Percentiles rank a stretch among this genome's conserved stretches.
These are phyloP conservation scores for Brotula barbata DNA, from an alignment of 2,797 vertebrate genomes.

Conservation along the genomic window DNA sequence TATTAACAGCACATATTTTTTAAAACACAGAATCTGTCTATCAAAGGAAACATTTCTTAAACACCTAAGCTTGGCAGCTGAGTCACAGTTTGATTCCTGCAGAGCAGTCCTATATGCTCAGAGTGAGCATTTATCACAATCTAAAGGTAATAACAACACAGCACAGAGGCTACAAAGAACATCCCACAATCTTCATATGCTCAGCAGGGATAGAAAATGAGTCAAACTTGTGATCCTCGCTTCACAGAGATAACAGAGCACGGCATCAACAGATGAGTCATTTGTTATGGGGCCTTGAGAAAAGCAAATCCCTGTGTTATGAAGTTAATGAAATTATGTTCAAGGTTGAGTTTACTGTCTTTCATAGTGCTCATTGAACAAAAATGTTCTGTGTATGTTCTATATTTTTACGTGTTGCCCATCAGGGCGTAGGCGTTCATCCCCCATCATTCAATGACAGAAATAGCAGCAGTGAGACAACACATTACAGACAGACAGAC, in stretches of 20 bases:
- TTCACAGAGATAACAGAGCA: constrained; percentile 16
- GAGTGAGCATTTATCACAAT: not conserved
- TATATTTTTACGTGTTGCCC: too few relatives aligned
- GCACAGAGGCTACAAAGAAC: constrained; percentile 7
- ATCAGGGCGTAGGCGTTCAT: too few relatives aligned
- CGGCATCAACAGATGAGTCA: constrained; percentile 49
- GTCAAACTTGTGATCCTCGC: constrained; percentile 19
- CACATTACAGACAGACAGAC: too few relatives aligned
- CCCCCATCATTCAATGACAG: too few relatives aligned
- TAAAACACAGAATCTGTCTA: not conserved
- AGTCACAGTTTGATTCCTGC: constrained; percentile 1
- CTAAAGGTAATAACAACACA: constrained; percentile 1
- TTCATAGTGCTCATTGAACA: too few relatives aligned
- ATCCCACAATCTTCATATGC: constrained; percentile 5
- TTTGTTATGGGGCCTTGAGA: constrained; percentile 28
- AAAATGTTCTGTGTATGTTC: too few relatives aligned
- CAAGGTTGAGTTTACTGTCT: too few relatives aligned
- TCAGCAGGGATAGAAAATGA: constrained; percentile 34
- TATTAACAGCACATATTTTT: too few relatives aligned
- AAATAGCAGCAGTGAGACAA: too few relatives aligned
- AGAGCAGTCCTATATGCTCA: not conserved
- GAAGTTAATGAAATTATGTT: too few relatives aligned
- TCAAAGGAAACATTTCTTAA: not conserved
- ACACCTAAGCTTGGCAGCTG: not conserved
- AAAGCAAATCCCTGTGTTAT: constrained; percentile 43